A percentile compares a stretch with the other conserved stretches of the same genome.
Conservation (phyloP, 1,140 invertebrate species). For the Mactra quadrangularis region DNA sequence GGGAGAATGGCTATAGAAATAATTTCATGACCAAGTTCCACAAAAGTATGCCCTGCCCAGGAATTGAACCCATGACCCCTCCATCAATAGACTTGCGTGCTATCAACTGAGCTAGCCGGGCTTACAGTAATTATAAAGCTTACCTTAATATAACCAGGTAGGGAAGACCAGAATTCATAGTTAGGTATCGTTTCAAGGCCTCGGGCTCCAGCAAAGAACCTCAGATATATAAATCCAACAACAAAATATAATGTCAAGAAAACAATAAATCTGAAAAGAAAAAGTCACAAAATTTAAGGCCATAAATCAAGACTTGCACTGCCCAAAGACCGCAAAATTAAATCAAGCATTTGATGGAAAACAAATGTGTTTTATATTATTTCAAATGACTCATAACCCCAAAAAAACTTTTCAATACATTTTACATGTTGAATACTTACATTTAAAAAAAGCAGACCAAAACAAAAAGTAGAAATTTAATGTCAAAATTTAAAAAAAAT, state of each 20-base stretch:
- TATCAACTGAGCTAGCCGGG: neutral
- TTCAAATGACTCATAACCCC: neutral
- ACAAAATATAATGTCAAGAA: constrained; percentile 57
- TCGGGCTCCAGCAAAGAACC: constrained; percentile 39
- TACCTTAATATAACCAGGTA: constrained; percentile 64
- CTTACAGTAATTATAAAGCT: neutral
- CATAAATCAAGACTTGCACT: neutral
- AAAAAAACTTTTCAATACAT: neutral
- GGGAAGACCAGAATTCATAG: constrained; percentile 56
- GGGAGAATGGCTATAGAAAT: no score
- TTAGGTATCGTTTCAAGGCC: constrained; percentile 64
- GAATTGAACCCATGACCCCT: neutral
- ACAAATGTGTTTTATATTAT: neutral
- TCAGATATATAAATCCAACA: constrained; percentile 52
- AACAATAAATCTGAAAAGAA: constrained; percentile 56
- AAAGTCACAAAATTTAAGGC: neutral
- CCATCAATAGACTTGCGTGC: neutral
- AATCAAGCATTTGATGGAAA: neutral
- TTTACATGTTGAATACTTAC: no score
- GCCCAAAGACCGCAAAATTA: neutral
- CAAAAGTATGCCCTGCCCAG: neutral
- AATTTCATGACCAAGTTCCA: neutral
- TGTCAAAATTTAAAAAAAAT: no score
- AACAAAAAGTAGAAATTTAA: no score
- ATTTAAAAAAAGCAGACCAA: no score